These are phyloP conservation scores for Caenorhabditis latens DNA, from an alignment of 1,140 invertebrate species.

Conservation along the genomic window DNA sequence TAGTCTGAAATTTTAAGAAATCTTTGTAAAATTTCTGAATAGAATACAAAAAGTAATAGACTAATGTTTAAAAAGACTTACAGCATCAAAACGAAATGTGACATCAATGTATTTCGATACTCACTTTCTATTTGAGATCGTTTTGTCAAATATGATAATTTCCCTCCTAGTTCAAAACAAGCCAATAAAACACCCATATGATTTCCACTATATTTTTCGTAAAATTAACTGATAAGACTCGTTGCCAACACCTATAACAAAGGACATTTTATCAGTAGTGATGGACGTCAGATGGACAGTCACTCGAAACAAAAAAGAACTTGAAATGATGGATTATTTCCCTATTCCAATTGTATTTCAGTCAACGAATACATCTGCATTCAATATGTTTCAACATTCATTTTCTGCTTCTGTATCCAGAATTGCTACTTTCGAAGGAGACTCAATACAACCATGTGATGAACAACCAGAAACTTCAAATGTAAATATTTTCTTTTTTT, in stretches of 20 bases:
- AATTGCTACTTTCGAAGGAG: slow-evolving; percentile 32
- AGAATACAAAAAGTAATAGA: too few species aligned
- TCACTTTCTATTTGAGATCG: too few species aligned
- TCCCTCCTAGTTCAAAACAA: slow-evolving; percentile 1
- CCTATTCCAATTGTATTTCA: not conserved
- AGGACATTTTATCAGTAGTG: slow-evolving; percentile 4
- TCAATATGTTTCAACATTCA: slow-evolving; percentile 49
- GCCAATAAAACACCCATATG: slow-evolving; percentile 20
- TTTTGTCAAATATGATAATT: too few species aligned
- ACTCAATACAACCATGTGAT: slow-evolving; percentile 38
- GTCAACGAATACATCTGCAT: slow-evolving; percentile 28
- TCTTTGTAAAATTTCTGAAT: too few species aligned
- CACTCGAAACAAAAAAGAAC: not conserved
- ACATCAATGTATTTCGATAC: too few species aligned
- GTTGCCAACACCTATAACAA: not conserved
- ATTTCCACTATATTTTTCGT: not conserved
- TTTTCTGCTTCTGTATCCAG: slow-evolving; percentile 37
- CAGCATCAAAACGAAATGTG: too few species aligned
- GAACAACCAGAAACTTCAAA: slow-evolving; percentile 20
- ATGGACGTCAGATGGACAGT: not conserved
- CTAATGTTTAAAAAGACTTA: too few species aligned
- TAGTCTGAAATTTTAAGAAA: too few species aligned
- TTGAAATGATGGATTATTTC: not conserved
- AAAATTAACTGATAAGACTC: not conserved
- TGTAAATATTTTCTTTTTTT: not conserved